These are phyloP conservation scores for Agonopterix subpropinquella DNA, from an alignment of 2,888 invertebrate genomes.

Conservation along the genomic window DNA sequence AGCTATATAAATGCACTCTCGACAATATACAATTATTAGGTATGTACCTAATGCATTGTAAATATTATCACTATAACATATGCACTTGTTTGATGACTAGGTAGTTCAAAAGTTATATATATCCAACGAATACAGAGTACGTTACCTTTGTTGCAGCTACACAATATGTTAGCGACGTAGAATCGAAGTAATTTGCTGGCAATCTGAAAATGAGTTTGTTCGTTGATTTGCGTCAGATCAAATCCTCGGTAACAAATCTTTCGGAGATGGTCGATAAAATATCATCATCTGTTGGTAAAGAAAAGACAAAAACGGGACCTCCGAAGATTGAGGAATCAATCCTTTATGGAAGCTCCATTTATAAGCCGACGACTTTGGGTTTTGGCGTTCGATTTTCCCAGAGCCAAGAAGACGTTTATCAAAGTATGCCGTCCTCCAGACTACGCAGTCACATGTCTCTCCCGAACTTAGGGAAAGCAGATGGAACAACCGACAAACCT, in stretches of 20 bases:
- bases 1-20: no score
- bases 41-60: not conserved
- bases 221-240: conserved; percentile 67
- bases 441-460: conserved; percentile 67
- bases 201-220: conserved; percentile 60
- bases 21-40: no score
- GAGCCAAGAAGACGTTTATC: conserved; percentile 64
- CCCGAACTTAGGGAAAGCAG: conserved; percentile 61
- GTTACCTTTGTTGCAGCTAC: conserved; percentile 9
- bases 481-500: conserved; percentile 39
- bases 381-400: conserved; percentile 65
- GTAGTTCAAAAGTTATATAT: no score
- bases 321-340: conserved; percentile 41
- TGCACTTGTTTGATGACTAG: not conserved
- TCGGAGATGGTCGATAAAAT: conserved; percentile 70
- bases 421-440: conserved; percentile 62
- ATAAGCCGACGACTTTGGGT: conserved; percentile 59
- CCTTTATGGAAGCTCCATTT: conserved; percentile 47
- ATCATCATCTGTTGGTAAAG: conserved; percentile 47
- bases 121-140: not conserved
- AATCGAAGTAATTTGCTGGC: not conserved
- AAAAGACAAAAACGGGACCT: conserved; percentile 34
- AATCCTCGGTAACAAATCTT: conserved; percentile 64
- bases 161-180: conserved; percentile 1
- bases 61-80: not conserved